phyloP scores from a whole-genome alignment of 1,140 invertebrate genomes.

The Diorhabda elongata region DNA sequence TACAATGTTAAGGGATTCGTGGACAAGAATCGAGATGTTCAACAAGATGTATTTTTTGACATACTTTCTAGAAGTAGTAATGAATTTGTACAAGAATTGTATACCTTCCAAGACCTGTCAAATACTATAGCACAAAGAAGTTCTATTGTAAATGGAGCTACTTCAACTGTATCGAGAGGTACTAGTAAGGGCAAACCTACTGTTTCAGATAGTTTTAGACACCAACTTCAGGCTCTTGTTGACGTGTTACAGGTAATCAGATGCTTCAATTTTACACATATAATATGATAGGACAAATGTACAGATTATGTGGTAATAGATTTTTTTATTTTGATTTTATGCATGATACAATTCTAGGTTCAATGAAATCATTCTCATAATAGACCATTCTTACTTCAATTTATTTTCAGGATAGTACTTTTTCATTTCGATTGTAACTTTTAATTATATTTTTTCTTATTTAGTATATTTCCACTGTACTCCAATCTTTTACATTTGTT shows the following conservation, averaged over 20 bases:
- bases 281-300: too few relatives aligned
- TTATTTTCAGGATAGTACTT: too few relatives aligned
- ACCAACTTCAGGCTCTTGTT: conserved; percentile 86
- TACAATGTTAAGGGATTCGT: conserved; percentile 93
- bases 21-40: conserved; percentile 93
- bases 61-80: conserved; percentile 83
- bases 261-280: too few relatives aligned
- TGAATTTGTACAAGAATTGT: conserved; percentile 84
- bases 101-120: conserved; percentile 67
- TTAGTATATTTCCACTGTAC: too few relatives aligned
- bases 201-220: conserved; percentile 87
- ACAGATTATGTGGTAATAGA: too few relatives aligned
- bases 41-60: conserved; percentile 93
- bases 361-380: too few relatives aligned
- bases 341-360: too few relatives aligned
- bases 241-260: conserved; percentile 62
- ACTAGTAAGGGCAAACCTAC: conserved; percentile 90
- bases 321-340: too few relatives aligned
- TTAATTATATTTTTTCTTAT: too few relatives aligned
- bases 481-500: too few relatives aligned
- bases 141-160: conserved; percentile 47
- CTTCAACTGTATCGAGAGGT: conserved; percentile 72
- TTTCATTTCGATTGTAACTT: too few relatives aligned
- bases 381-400: too few relatives aligned
- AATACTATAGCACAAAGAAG: conserved; percentile 27